Percentiles rank a stretch among this genome's conserved stretches.
phyloP scores from a whole-genome alignment of 2,797 vertebrate species.

The Molossus alvarezi region DNA sequence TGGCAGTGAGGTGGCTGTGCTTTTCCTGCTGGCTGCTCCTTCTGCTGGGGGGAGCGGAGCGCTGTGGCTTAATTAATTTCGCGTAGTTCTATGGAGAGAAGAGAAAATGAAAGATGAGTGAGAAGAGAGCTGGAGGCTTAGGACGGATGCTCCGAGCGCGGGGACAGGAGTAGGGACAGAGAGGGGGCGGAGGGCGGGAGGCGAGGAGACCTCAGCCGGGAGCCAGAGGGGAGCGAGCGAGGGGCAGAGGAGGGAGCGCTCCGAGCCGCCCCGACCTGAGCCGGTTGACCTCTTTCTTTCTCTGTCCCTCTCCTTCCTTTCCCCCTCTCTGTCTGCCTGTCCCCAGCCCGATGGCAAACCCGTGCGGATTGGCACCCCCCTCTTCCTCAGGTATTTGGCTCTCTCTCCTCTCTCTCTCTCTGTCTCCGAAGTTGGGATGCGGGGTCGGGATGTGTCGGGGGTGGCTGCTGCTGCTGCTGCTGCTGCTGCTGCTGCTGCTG shows the following conservation, averaged over 20 bases:
- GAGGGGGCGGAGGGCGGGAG: conserved; percentile 81
- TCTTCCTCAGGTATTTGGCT: conserved; percentile 86
- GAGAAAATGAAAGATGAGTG: conserved; percentile 88
- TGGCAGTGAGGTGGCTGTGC: conserved; percentile 87
- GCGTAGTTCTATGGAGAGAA: conserved; percentile 86
- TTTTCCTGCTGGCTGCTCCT: conserved; percentile 86
- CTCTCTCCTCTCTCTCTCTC: conserved; percentile 66
- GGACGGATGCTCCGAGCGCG: conserved; percentile 87
- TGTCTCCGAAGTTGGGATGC: conserved; percentile 90
- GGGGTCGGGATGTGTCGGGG: conserved; percentile 88
- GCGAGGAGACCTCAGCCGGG: conserved; percentile 89
- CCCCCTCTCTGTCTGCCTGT: conserved; percentile 75
- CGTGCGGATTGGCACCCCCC: conserved; percentile 87
- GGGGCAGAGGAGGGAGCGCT: conserved; percentile 87
- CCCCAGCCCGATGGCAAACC: conserved; percentile 87
- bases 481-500: conserved; percentile 64
- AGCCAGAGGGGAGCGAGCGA: conserved; percentile 84
- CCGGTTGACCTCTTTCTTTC: conserved; percentile 91
- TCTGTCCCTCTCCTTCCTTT: conserved; percentile 80
- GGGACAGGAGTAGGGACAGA: conserved; percentile 82
- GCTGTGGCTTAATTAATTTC: conserved; percentile 91
- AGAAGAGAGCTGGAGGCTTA: conserved; percentile 86
- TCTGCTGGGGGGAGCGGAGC: conserved; percentile 86
- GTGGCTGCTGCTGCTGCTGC: conserved; percentile 67
- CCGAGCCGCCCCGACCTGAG: conserved; percentile 89